phyloP scores from a whole-genome alignment of 2,113 vertebrate species.

The Thamnaconus septentrionalis region DNA sequence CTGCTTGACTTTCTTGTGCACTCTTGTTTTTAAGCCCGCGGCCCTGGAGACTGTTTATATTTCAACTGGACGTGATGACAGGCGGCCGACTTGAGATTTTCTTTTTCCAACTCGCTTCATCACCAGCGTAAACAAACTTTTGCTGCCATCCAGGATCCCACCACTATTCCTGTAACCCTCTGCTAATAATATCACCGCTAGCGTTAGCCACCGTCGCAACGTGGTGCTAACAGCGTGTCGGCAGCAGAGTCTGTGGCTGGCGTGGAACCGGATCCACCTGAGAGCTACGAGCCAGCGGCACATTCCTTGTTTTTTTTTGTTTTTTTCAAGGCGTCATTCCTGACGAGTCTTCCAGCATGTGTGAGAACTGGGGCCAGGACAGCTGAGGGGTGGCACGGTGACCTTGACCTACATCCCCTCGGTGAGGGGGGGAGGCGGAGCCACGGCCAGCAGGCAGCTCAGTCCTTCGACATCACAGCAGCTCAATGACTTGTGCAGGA shows the following conservation, averaged over 20 bases:
- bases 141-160: slow-evolving; percentile 21
- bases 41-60: background rate
- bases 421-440: slow-evolving; percentile 10
- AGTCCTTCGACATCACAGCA: background rate
- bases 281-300: background rate
- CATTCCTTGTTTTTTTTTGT: background rate
- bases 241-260: background rate
- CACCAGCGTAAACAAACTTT: slow-evolving; percentile 2
- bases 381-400: slow-evolving; percentile 39
- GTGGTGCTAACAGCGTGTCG: too few relatives aligned
- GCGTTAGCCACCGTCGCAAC: too few relatives aligned
- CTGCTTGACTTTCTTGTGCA: too few relatives aligned
- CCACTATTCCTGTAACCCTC: background rate
- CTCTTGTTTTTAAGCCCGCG: slow-evolving; percentile 32
- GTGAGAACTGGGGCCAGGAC: slow-evolving; percentile 17
- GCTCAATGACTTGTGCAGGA: too few relatives aligned
- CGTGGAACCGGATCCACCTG: background rate
- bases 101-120: background rate
- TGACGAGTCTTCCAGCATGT: background rate
- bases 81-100: too few relatives aligned
- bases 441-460: background rate
- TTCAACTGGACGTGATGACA: too few relatives aligned
- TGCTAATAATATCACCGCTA: too few relatives aligned
- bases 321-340: background rate
- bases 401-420: slow-evolving; percentile 26